A percentile compares a stretch with the other conserved stretches of the same genome.
Evolutionary conservation across 2,888 invertebrate genomes (phyloP).

Genomic region (Agrotis ipsilon): DNA sequence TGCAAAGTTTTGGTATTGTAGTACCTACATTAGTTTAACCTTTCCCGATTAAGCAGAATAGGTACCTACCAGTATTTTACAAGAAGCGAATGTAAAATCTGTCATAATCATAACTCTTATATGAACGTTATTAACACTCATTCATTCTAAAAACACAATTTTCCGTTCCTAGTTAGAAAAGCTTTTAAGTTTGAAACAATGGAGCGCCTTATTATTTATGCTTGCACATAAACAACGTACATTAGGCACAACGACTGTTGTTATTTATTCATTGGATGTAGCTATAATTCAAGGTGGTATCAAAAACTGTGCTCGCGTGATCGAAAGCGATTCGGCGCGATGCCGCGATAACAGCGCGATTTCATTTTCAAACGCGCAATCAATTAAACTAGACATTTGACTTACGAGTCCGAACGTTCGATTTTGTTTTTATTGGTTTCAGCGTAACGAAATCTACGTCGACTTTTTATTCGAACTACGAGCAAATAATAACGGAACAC

Average conservation of each 20-base stretch:
- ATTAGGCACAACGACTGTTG: conserved; percentile 37
- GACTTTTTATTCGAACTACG: conserved; percentile 44
- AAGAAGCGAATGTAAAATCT: no score
- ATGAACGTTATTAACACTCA: no score
- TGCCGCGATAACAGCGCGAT: conserved; percentile 67
- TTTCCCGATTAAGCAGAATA: no score
- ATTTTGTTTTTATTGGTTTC: conserved; percentile 62
- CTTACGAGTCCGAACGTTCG: conserved; percentile 57
- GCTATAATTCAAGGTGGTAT: conserved; percentile 68
- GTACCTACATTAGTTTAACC: no score
- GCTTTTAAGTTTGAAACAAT: conserved; percentile 26
- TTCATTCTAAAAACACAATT: conserved; percentile 4
- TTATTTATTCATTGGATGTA: conserved; percentile 63
- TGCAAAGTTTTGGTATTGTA: no score
- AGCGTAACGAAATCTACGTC: conserved; percentile 36
- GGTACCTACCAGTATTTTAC: no score
- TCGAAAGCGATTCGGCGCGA: conserved; percentile 65
- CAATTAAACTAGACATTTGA: conserved; percentile 69
- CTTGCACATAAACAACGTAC: conserved; percentile 50
- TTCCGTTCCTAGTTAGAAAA: conserved; percentile 13
- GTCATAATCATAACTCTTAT: no score
- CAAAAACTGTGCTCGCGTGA: conserved; percentile 71
- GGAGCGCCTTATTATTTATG: conserved; percentile 43
- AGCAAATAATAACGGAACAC: conserved; percentile 56
- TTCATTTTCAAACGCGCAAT: conserved; percentile 69